Evolutionary conservation across 1,140 invertebrate species (phyloP).

Genomic region (Drosophila subpulchrella): DNA sequence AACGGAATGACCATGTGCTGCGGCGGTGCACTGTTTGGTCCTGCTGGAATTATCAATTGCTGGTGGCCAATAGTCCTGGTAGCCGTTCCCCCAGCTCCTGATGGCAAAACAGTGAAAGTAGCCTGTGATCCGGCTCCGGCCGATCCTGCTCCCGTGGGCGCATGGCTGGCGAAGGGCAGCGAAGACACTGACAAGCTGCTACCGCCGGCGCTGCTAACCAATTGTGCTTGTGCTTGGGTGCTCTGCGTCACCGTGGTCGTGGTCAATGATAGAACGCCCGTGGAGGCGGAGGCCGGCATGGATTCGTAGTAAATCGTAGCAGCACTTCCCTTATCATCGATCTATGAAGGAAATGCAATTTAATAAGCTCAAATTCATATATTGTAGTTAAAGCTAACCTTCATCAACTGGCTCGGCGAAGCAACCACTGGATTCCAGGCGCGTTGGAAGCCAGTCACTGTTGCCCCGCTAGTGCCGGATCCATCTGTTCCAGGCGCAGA

Average conservation of each 20-base stretch:
- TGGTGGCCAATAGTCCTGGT: slow-evolving; percentile 73
- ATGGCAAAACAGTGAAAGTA: slow-evolving; percentile 79
- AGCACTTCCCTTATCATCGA: slow-evolving; percentile 64
- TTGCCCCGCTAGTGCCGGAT: slow-evolving; percentile 3
- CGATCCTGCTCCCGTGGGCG: slow-evolving; percentile 27
- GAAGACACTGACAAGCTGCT: slow-evolving; percentile 72
- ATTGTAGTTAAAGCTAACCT: slow-evolving; percentile 18
- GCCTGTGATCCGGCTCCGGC: slow-evolving; percentile 59
- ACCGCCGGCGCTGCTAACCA: slow-evolving; percentile 54
- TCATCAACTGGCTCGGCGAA: slow-evolving; percentile 42
- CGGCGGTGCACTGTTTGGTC: slow-evolving; percentile 32
- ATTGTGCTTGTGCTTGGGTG: slow-evolving; percentile 68
- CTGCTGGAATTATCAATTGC: slow-evolving; percentile 64
- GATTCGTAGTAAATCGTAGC: slow-evolving; percentile 83
- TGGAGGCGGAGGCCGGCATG: slow-evolving; percentile 74
- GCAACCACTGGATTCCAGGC: slow-evolving; percentile 58
- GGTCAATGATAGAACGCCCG: slow-evolving; percentile 77
- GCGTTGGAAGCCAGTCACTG: slow-evolving; percentile 39
- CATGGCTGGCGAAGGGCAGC: slow-evolving; percentile 66
- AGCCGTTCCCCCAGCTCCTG: slow-evolving; percentile 41
- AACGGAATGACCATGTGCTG: slow-evolving; percentile 83
- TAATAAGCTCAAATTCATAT: not conserved
- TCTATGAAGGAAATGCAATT: slow-evolving; percentile 4
- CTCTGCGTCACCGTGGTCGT: slow-evolving; percentile 79
- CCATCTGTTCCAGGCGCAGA: slow-evolving; percentile 7